phyloP scores from a whole-genome alignment of 2,797 vertebrate genomes.

The Podarcis siculus region DNA sequence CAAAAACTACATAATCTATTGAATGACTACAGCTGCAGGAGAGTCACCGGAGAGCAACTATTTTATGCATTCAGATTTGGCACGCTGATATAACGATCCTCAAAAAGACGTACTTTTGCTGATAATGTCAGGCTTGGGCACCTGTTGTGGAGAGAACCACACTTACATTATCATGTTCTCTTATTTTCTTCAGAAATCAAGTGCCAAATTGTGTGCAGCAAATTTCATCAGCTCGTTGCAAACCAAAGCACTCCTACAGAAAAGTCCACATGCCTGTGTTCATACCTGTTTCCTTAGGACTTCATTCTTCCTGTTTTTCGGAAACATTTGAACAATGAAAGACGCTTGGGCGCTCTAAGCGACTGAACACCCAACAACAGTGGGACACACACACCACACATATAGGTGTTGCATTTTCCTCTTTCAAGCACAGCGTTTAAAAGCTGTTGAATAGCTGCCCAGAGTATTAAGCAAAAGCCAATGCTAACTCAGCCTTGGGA shows the following conservation, averaged over 20 bases:
- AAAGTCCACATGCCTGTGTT: constrained; percentile 29
- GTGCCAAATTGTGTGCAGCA: neutral
- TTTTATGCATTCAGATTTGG: neutral
- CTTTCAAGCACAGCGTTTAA: neutral
- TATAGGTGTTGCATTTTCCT: neutral
- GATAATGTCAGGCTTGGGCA: neutral
- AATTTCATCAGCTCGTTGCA: constrained; percentile 52
- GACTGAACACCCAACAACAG: constrained; percentile 49
- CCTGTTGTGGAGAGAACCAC: neutral
- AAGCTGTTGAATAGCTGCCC: constrained; percentile 10
- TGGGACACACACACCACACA: neutral
- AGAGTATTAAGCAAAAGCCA: constrained; percentile 31
- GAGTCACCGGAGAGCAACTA: neutral
- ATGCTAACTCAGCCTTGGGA: constrained; percentile 13
- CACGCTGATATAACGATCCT: neutral
- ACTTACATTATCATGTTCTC: neutral
- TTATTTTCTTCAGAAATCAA: neutral
- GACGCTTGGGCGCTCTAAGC: constrained; percentile 41
- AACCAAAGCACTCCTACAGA: neutral
- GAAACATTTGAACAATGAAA: constrained; percentile 54
- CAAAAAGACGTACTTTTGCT: neutral
- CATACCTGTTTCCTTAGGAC: constrained; percentile 53
- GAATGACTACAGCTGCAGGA: neutral
- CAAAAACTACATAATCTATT: neutral
- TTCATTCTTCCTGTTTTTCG: constrained; percentile 45